These are phyloP conservation scores for Philypnodon macrostomus DNA, from an alignment of 2,797 vertebrate species.

Conservation along the genomic window DNA sequence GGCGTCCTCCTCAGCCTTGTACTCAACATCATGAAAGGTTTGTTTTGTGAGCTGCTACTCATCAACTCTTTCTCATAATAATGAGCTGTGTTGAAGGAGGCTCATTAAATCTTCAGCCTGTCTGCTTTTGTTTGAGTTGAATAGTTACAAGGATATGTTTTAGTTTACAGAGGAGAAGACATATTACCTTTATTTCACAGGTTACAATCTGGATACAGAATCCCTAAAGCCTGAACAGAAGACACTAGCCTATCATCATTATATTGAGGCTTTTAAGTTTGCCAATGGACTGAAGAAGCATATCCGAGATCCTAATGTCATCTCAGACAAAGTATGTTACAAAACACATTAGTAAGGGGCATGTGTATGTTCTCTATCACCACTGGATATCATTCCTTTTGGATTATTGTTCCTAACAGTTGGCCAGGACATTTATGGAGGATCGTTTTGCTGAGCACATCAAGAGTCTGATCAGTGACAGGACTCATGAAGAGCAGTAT, in stretches of 20 bases:
- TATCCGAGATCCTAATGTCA: conserved; percentile 74
- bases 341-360: background rate
- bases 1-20: conserved; percentile 82
- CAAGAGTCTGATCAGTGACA: conserved; percentile 66
- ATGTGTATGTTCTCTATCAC: no score
- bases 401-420: background rate
- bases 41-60: background rate
- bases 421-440: conserved; percentile 48
- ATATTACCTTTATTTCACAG: conserved; percentile 61
- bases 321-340: conserved; percentile 48
- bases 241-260: conserved; percentile 77
- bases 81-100: conserved; percentile 1
- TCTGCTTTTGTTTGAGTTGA: background rate
- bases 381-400: no score
- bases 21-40: conserved; percentile 88
- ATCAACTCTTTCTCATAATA: conserved; percentile 4
- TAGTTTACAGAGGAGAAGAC: no score
- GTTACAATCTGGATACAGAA: conserved; percentile 68
- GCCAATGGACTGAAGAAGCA: conserved; percentile 74
- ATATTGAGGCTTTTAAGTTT: conserved; percentile 87
- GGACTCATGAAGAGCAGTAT: conserved; percentile 65
- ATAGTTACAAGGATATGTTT: background rate
- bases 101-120: background rate
- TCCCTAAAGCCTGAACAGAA: conserved; percentile 54
- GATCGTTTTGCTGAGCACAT: conserved; percentile 65